Base-by-base conservation (phyloP, 2,888 invertebrate species). In the Latheticus oryzae region DNA sequence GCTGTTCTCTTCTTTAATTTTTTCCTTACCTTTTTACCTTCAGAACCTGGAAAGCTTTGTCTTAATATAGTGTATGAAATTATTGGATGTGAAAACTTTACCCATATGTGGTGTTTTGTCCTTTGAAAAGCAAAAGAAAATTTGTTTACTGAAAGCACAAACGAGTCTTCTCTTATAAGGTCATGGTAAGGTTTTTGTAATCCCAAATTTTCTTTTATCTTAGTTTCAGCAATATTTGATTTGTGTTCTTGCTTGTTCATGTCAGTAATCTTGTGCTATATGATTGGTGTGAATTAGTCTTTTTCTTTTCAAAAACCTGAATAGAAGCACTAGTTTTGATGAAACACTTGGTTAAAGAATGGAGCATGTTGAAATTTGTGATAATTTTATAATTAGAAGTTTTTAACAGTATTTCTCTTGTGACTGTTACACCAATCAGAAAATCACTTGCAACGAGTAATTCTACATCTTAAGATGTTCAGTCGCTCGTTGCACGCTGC, bases 1-100 rank as follows among this genome's bases (percentile, higher is more conserved):
- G 83, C 83, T 83, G 82, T 72, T 73, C 68, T 73, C 72, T 74
- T 73, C 72, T 71, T 73, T 73, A 43, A 56, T 60, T 30, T 28
- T 47, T 52, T 52, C 43, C 43, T 37, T 40, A 32, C 56, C 53
- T 54, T 28, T 43, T 45, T 30, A 21, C 26, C 33, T 30, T 57
- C 19, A 38, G n/a, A n/a, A 38, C 45, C 45, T 43, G 23, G n/a
- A 58, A 50, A 55, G 57, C 54, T 57, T 63, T 60, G 57, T 62
- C 40, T 45, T 56, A n/a, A 45, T 53, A 30, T 51, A 52, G 35
- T 51, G 53, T 59, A 38, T 47, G 47, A 62, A 60, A 64, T 52
- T 51, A 59, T 50, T 61, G 63, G 61, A 67, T 63, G 57, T 63
- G 61, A 63, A 63, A 67, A 64, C 61, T 65, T 66, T 66, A 65